Evolutionary conservation across 1,140 invertebrate species (phyloP), one percentile per base, ranked within the genome.

Genomic region (Leptinotarsa lineolata): DNA sequence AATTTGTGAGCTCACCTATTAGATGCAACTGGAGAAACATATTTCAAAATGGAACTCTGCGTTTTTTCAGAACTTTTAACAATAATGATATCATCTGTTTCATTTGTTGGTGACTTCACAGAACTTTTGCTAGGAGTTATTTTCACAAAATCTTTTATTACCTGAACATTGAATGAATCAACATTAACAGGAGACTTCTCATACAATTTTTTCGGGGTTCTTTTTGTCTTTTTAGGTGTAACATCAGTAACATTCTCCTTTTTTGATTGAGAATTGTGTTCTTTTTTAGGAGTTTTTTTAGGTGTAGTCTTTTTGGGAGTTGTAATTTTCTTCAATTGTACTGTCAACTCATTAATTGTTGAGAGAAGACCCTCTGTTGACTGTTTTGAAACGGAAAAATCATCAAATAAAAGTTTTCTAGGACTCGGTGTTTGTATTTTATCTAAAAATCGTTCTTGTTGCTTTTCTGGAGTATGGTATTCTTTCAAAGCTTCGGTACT

Each of bases 81-180:
- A 48, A 63, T 45, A 30, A 72, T 70, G 73, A 72, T 63, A 59
- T 67, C 58, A 30, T 68, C 72, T 48, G 48, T 15, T 46, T 13
- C 66, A 54, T 18, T 54, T 1, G 48, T 16, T 18, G 6, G 5
- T 69, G 74, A 75, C 4, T 63, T 20, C 15, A 63, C 20, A 30
- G 13, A 18, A 15, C 67, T 74, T 68, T 81, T 83, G 64, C 78
- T 82, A 44, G 82, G 82, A 6, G 82, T 81, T 46, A 83, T 68
- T 77, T 75, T 82, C 24, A 84, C 75, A 72, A 83, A 84, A 76
- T 81, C 79, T 39, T 79, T 71, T 18, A 84, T 61, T 13, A 83
- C 74, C 75, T 84, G 78, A 11, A 84, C 80, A 77, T 83, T 80
- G 59, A 84, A 83, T 18, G 78, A 72, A 64, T 77, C 69, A 24